These are phyloP conservation scores for Eudemis profundana DNA, from an alignment of 2,888 invertebrate genomes.

Conservation along the genomic window DNA sequence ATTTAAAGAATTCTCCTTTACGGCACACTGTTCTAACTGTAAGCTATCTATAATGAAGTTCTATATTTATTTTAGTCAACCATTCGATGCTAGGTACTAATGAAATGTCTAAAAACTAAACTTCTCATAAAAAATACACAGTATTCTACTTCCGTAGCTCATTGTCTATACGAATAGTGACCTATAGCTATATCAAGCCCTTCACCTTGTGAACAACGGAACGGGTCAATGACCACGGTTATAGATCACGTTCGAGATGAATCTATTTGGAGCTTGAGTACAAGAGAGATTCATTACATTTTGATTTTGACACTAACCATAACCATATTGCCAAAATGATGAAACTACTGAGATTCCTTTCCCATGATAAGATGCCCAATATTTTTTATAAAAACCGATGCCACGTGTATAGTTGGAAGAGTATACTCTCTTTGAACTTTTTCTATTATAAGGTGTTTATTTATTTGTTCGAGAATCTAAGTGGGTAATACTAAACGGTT, in stretches of 20 bases:
- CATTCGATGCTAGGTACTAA: no score
- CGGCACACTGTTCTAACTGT: no score
- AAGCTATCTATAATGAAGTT: no score
- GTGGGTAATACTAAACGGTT: not conserved
- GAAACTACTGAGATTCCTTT: not conserved
- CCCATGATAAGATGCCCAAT: not conserved
- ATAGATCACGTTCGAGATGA: constrained; percentile 2
- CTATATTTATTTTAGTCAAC: no score
- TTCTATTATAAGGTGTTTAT: not conserved
- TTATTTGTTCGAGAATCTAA: constrained; percentile 6
- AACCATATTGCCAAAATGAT: not conserved
- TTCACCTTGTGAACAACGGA: constrained; percentile 14
- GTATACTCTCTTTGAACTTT: constrained; percentile 12
- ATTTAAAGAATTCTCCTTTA: no score
- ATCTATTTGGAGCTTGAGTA: not conserved
- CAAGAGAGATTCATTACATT: not conserved
- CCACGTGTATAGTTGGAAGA: not conserved
- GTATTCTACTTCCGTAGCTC: no score
- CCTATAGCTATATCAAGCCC: not conserved
- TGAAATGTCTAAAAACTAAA: no score
- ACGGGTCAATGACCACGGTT: constrained; percentile 13
- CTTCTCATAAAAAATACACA: not conserved
- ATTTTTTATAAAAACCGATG: not conserved
- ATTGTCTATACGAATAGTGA: no score
- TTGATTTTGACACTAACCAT: not conserved